Evolutionary conservation across 2,888 invertebrate species (phyloP), one percentile per base, ranked within the genome.

Genomic region (Blomia tropicalis): DNA sequence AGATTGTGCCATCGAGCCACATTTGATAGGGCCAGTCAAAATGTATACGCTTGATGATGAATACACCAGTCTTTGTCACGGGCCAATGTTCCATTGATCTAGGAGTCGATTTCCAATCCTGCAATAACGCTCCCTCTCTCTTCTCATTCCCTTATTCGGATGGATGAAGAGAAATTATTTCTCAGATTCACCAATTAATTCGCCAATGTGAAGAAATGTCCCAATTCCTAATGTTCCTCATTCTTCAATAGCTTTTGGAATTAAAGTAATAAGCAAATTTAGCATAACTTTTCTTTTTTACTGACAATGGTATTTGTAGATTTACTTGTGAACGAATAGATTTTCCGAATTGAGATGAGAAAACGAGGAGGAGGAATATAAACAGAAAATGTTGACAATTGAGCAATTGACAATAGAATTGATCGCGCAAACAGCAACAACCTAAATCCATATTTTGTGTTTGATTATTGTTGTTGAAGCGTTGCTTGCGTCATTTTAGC

Each of bases 191-290:
- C n/a, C 51, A 47, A 47, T 47, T 47, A 47, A 47, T 47, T 47
- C 51, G n/a, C 51, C 7, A 47, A 47, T 47, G 51, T n/a, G n/a
- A 7, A 47, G 23, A n/a, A 14, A 41, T 14, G 23, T 19, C 51
- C 7, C 51, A 47, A 19, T 22, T 14, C 51, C n/a, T n/a, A n/a
- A n/a, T n/a, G n/a, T n/a, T n/a, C n/a, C n/a, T n/a, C n/a, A n/a
- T n/a, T n/a, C n/a, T n/a, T n/a, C n/a, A n/a, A n/a, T n/a, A n/a
- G n/a, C n/a, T n/a, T n/a, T n/a, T 11, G 22, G 27, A 47, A 56
- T 56, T 54, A 56, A 56, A 29, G 23, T 30, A 29, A 56, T 54
- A 56, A 56, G 56, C 56, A 56, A 2, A 56, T 56, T 56, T 29
- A 54, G 5, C n/a, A 14, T 54, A 11, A n/a, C 19, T 47, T 19